phyloP scores from a whole-genome alignment of 2,888 invertebrate species.

The Chirona hameri region DNA sequence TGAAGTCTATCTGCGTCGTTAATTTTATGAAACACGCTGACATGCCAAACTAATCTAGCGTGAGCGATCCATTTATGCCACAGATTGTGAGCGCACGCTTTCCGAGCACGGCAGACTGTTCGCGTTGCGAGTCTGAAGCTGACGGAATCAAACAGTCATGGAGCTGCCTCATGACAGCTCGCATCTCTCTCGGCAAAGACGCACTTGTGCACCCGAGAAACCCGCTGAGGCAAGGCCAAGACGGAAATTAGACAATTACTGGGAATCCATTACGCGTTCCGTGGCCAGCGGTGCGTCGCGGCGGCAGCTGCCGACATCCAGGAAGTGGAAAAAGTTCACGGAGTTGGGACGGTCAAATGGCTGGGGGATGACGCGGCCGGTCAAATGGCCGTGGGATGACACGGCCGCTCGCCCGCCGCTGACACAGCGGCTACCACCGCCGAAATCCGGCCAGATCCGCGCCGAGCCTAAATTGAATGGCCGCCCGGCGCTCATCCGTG shows the following conservation, averaged over 20 bases:
- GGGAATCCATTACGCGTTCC: background rate
- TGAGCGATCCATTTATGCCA: background rate
- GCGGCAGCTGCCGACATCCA: background rate
- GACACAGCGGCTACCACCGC: background rate
- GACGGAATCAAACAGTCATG: background rate
- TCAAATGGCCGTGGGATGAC: background rate
- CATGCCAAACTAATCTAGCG: too few species aligned
- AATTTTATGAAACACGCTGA: background rate
- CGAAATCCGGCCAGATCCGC: background rate
- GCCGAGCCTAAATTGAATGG: background rate
- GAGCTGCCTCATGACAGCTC: background rate
- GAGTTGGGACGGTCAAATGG: background rate
- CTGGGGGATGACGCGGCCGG: background rate
- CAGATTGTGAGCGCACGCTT: background rate
- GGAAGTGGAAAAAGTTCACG: background rate
- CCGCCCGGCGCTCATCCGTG: background rate
- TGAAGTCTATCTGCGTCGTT: background rate
- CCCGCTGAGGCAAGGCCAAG: background rate
- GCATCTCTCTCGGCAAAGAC: too few species aligned
- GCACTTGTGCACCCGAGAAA: background rate
- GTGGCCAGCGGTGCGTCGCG: background rate
- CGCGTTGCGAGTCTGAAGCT: background rate
- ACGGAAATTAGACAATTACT: slow-evolving; percentile 1
- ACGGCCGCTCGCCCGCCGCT: background rate
- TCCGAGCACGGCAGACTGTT: background rate